Base-by-base conservation (phyloP, 2,888 invertebrate genomes). In the Ditula angustiorana region DNA sequence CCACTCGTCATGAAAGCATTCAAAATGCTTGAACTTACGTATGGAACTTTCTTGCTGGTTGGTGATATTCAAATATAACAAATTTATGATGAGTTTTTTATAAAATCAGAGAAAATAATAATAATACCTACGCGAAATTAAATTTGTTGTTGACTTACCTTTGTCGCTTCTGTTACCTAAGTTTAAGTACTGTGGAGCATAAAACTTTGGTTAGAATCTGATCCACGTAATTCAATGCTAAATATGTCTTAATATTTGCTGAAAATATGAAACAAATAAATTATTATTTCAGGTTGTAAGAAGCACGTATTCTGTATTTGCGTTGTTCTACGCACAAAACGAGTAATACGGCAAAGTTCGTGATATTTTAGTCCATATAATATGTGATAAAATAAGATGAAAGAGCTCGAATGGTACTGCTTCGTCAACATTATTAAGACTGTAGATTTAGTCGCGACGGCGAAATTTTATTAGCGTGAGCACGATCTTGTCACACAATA, bases 1-100 rank as follows among this genome's bases (percentile, higher is more conserved):
- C 89, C 93, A 1, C 77, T 91, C 0, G 76, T 88, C 28, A 87
- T 93, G 82, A 93, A 90, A 66, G 91, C 93, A 1, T 93, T 91
- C 70, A 89, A 89, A 53, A 90, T 92, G 88, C 66, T 90, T 2
- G 78, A 88, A 21, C 84, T 92, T 0, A 87, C 89, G 8, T 90
- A 92, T 28, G 83, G 70, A 2, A 88, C 89, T 2, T 91, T 87
- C 46, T 70, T 92, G 55, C 67, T 76, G 82, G 92, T 91, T 69
- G 74, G 19, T 4, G 19, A 16, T 10, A 0, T 21, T 21, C 7
- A 19, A 16, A 0, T 2, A 21, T 33, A 10, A 7, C 7, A 26
- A 26, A 26, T 26, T n/a, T n/a, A n/a, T n/a, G n/a, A n/a, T n/a
- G n/a, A n/a, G n/a, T n/a, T n/a, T n/a, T n/a, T n/a, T n/a, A n/a